Percentiles rank a stretch among this genome's conserved stretches.
These are phyloP conservation scores for Drosophila neocordata DNA, from an alignment of 1,140 invertebrate species.

Conservation along the genomic window DNA sequence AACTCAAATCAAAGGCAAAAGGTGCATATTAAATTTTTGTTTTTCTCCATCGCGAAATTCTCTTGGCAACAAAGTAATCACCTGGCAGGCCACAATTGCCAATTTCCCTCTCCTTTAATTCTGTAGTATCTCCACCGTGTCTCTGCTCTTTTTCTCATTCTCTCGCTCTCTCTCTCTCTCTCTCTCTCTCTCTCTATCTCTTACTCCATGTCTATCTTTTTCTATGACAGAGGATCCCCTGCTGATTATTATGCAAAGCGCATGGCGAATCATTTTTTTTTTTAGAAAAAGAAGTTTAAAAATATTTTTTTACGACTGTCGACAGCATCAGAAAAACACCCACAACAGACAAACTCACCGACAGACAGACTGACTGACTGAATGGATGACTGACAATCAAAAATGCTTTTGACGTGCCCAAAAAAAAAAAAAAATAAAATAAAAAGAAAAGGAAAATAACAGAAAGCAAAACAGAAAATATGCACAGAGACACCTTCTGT, in stretches of 20 bases:
- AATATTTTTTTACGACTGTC: conserved; percentile 27
- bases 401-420: conserved; percentile 14
- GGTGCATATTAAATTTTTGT: conserved; percentile 19
- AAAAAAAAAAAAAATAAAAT: not conserved
- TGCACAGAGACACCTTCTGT: conserved; percentile 17
- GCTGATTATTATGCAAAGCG: conserved; percentile 28
- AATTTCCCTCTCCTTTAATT: no score
- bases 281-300: conserved; percentile 14
- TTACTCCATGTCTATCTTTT: not conserved
- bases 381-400: conserved; percentile 15
- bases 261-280: conserved; percentile 22
- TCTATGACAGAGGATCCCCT: not conserved
- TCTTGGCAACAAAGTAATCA: conserved; percentile 22
- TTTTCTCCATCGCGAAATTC: not conserved
- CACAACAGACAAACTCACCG: conserved; percentile 12
- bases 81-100: not conserved
- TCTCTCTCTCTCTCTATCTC: not conserved
- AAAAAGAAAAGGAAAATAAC: not conserved
- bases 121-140: no score
- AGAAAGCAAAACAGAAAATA: conserved; percentile 10
- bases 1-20: conserved; percentile 18
- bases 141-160: not conserved
- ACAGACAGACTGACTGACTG: conserved; percentile 15
- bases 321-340: conserved; percentile 11
- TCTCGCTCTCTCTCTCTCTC: not conserved